Base-by-base conservation (phyloP, 1,140 invertebrate genomes). In the Drosophila cardini region DNA sequence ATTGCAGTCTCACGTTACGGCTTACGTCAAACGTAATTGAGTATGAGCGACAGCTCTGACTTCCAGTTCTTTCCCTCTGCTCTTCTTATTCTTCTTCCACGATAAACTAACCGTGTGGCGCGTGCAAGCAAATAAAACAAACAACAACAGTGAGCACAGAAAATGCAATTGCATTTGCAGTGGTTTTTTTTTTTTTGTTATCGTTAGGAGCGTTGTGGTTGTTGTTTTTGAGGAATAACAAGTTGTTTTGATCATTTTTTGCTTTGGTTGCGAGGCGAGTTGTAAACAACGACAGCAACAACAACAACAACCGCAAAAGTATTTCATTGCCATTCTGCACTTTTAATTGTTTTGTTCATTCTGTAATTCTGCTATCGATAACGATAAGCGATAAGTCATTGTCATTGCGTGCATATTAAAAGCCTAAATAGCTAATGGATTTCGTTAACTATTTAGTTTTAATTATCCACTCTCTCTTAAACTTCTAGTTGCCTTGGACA, bases 221-320 rank as follows among this genome's bases (percentile, higher is more conserved):
- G 57, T 60, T 64, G 55, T 67, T 70, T 69, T 71, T 64, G 64
- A 52, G 68, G 73, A 87, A 87, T 84, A 87, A 87, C 84, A 87
- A 87, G 80, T 87, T 87, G 84, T 87, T 87, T 89, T 87, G 84
- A 84, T 82, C 77, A 36, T 76, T 67, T 72, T 61, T 65, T 38
- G 69, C 36, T 18, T 69, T 70, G 76, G 69, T 43, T 81, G 70
- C 64, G 55, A 68, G 18, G 71, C 65, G 61, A 67, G 71, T 65
- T 53, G 79, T 82, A 65, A 65, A 64, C 65, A 26, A 26, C 21
- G 76, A 58, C 57, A 87, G 56, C 26, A 52, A 82, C 72, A 26
- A 26, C 21, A 80, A 58, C 57, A 87, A 61, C 26, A 52, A 82
- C 72, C 79, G 76, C 83, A 89, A 84, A 85, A 68, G 76, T 76